Conservation (phyloP, 92 coral and sea anemone genomes). For the Palythoa grandiflora region DNA sequence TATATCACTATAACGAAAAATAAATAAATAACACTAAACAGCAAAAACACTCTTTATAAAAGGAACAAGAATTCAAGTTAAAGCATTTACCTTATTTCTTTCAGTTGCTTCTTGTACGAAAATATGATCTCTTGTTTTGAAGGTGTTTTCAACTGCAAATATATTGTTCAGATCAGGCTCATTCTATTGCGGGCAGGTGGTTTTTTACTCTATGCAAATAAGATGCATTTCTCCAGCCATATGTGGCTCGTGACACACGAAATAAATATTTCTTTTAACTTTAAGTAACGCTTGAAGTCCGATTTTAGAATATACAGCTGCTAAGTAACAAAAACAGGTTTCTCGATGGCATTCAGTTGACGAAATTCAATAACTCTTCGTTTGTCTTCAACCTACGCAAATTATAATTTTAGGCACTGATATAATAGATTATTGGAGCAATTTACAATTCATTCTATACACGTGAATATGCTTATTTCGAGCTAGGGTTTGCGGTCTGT, state of each 20-base stretch:
- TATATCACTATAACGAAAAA: not conserved
- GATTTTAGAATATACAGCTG: not conserved
- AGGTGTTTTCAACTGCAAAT: constrained; percentile 31
- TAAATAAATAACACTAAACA: not conserved
- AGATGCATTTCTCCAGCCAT: constrained; percentile 10
- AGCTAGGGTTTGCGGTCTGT: not conserved
- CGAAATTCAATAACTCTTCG: constrained; percentile 1
- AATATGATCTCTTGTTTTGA: constrained; percentile 18
- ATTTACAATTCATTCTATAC: constrained; percentile 19
- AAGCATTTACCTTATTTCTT: not conserved
- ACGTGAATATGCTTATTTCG: constrained; percentile 4
- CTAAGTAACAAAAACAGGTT: not conserved
- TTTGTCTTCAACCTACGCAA: constrained; percentile 36
- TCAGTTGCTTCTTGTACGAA: constrained; percentile 30
- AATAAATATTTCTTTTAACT: not conserved
- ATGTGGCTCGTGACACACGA: not conserved
- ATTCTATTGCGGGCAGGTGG: constrained; percentile 37
- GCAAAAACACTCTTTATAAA: not conserved
- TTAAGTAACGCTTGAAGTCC: not conserved
- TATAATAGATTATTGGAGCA: constrained; percentile 11
- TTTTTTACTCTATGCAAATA: constrained; percentile 48
- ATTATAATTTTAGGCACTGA: constrained; percentile 3
- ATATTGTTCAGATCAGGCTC: constrained; percentile 41
- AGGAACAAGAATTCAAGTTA: not conserved
- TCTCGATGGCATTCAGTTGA: not conserved